Evolutionary conservation across 1,140 invertebrate species (phyloP), one percentile per base, ranked within the genome.

Genomic region (Drosophila baimaii): DNA sequence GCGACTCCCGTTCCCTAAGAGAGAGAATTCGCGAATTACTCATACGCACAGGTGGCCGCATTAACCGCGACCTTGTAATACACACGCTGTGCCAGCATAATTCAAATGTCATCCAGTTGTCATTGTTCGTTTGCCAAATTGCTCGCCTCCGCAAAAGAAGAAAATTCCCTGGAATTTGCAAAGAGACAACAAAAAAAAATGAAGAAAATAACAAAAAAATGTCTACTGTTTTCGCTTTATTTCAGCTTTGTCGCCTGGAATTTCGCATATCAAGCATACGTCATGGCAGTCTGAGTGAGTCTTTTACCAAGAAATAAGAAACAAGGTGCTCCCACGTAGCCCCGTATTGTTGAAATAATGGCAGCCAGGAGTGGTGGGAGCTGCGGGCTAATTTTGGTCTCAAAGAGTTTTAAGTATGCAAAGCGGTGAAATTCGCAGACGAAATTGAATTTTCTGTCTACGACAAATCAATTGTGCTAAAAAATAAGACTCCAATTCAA

Each of bases 101-200:
- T 57, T 84, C 77, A 83, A 80, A 76, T 72, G 80, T 83, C 77
- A 72, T 47, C 58, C 56, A 47, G 56, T 69, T 75, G 72, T 52
- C 62, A 44, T 76, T 66, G 55, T 55, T 79, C 65, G 66, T 57
- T 71, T 71, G 47, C 27, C 69, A 71, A 71, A 71, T 47, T 71
- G 63, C 17, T 57, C 33, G 41, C 21, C 47, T 44, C 59, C 58
- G 41, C 41, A 44, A 0, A 27, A 65, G 21, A 27, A 65, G 21
- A 31, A 49, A 66, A 23, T 47, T 57, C 41, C 41, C 21, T n/a
- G 39, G 25, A 70, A 47, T 19, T 55, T 23, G 31, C 31, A 29
- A 21, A 54, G 23, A 12, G 9, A 17, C n/a, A 49, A 33, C 12
- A 29, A 4, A 29, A 7, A 9, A 25, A 23, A 23, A 25, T 2